Conservation (phyloP, 2,888 invertebrate genomes). For the Doris montereyensis region DNA sequence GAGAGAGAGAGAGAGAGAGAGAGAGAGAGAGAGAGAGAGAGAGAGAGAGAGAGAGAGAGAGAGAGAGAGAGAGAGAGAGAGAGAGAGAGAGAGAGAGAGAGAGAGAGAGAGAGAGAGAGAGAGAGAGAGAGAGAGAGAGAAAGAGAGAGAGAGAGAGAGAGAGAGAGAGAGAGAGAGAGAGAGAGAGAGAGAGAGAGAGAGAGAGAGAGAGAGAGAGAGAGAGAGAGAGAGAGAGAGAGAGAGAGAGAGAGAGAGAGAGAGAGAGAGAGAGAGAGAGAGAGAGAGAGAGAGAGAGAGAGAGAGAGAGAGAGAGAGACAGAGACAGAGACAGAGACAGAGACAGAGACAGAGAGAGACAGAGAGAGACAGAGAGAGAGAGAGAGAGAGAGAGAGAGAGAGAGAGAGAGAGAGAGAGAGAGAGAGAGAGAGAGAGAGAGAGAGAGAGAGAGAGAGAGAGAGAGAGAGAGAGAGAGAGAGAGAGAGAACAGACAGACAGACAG, state of each 20-base stretch:
- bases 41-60: constrained; percentile 1
- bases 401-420: too few relatives aligned
- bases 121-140: too few relatives aligned
- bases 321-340: constrained; percentile 1
- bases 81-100: neutral
- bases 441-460: neutral
- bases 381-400: too few relatives aligned
- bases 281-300: too few relatives aligned
- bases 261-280: too few relatives aligned
- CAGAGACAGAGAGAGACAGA: neutral
- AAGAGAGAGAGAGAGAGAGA: neutral
- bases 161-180: neutral
- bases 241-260: too few relatives aligned
- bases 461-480: constrained; percentile 12
- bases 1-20: neutral
- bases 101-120: constrained; percentile 3
- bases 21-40: neutral
- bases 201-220: neutral
- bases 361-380: too few relatives aligned
- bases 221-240: neutral
- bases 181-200: neutral
- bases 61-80: neutral
- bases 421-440: constrained; percentile 1
- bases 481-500: too few relatives aligned
- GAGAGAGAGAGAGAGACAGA: neutral